These are phyloP conservation scores for Altica lythri DNA, from an alignment of 2,888 invertebrate genomes.

Conservation along the genomic window DNA sequence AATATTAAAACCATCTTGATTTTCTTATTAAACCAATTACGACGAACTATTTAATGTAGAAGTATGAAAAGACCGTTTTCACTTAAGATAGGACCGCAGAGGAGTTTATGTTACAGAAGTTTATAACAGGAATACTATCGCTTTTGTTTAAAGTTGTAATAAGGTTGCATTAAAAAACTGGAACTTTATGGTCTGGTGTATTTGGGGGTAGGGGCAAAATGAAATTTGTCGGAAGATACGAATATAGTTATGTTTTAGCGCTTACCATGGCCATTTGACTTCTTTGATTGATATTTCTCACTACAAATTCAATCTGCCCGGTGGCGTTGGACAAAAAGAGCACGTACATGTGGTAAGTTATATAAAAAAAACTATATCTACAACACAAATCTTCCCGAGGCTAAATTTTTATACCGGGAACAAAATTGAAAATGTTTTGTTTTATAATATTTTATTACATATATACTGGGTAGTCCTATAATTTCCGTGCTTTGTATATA, in stretches of 20 bases:
- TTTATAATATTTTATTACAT: too few species aligned
- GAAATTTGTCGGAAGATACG: constrained; percentile 37
- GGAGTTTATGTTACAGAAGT: not conserved
- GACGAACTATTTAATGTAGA: not conserved
- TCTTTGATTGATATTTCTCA: constrained; percentile 97
- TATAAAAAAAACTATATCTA: too few species aligned
- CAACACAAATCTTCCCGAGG: constrained; percentile 33
- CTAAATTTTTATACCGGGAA: too few species aligned
- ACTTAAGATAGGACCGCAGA: constrained; percentile 1
- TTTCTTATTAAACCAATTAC: not conserved
- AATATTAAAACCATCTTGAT: not conserved
- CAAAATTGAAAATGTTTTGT: too few species aligned
- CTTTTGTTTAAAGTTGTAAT: not conserved
- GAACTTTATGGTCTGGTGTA: constrained; percentile 1
- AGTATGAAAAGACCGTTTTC: constrained; percentile 10
- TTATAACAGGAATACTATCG: too few species aligned
- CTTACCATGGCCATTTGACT: constrained; percentile 97
- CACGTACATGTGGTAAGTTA: constrained; percentile 89
- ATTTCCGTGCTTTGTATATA: too few species aligned
- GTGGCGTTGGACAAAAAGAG: constrained; percentile 79
- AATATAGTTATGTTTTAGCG: constrained; percentile 72
- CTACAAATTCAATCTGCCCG: constrained; percentile 93
- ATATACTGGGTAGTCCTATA: too few species aligned
- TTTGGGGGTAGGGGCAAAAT: constrained; percentile 25
- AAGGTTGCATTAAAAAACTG: not conserved